Percentiles rank a stretch among this genome's conserved stretches.
Evolutionary conservation across 2,113 vertebrate species (phyloP).

Genomic region (Neodon shergylaensis): DNA sequence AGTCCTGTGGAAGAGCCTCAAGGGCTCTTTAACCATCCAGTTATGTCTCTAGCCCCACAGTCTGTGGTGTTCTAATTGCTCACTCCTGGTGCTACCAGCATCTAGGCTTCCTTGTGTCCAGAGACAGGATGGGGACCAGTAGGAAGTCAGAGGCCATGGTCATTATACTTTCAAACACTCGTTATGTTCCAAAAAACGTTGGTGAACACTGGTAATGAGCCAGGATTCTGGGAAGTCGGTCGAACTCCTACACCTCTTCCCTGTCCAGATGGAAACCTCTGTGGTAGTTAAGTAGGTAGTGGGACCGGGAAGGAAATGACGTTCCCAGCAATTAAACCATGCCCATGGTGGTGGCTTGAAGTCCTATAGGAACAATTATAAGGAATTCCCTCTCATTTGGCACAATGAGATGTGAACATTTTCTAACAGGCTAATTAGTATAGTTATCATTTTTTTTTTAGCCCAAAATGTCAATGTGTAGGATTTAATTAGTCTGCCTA

Average conservation of each 20-base stretch:
- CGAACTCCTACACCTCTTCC: constrained; percentile 55
- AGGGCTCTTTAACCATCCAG: background rate
- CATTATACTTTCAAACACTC: constrained; percentile 56
- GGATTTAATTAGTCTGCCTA: constrained; percentile 87
- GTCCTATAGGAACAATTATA: constrained; percentile 87
- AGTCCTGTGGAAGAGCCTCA: background rate
- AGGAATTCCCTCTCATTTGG: constrained; percentile 85
- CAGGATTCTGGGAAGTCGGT: constrained; percentile 39
- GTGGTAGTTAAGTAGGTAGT: constrained; percentile 64
- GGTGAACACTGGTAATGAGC: constrained; percentile 57
- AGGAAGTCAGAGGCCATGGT: constrained; percentile 57
- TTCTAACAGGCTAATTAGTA: constrained; percentile 86
- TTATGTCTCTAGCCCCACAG: constrained; percentile 5
- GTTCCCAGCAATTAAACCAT: constrained; percentile 80
- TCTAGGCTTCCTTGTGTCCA: constrained; percentile 69
- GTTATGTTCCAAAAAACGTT: constrained; percentile 64
- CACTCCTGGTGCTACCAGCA: constrained; percentile 56
- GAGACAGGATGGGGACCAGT: constrained; percentile 48
- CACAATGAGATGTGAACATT: constrained; percentile 86
- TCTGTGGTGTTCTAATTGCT: constrained; percentile 69
- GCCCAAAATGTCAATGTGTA: constrained; percentile 87
- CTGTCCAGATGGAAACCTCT: constrained; percentile 54
- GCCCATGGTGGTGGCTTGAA: constrained; percentile 80
- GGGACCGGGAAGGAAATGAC: constrained; percentile 67
- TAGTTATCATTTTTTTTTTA: constrained; percentile 78